Evolutionary conservation across 2,113 vertebrate species (phyloP).

Genomic region (Guaruba guarouba): DNA sequence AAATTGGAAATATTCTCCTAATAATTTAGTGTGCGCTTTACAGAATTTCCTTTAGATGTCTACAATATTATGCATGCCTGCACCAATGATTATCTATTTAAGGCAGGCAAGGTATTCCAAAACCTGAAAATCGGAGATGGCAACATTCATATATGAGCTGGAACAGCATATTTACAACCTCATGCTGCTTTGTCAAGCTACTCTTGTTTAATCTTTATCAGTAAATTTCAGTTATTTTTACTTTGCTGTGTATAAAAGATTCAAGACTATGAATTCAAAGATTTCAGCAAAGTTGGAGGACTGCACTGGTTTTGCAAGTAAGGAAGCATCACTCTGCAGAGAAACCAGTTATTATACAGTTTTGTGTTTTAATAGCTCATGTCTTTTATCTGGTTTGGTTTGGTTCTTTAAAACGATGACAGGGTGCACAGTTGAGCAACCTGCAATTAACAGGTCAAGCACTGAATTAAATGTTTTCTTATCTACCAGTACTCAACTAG

Average conservation of each 20-base stretch:
- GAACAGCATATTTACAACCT: neutral
- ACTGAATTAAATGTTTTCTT: conserved; percentile 55
- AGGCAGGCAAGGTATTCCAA: neutral
- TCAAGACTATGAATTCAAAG: neutral
- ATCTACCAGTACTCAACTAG: conserved; percentile 10
- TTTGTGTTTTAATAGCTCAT: conserved; percentile 52
- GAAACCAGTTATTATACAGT: conserved; percentile 70
- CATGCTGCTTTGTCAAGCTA: neutral
- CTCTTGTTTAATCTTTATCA: neutral
- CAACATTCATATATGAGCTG: neutral
- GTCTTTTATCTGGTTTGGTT: conserved; percentile 67
- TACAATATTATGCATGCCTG: neutral
- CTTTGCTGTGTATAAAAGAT: neutral
- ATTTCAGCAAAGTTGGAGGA: neutral
- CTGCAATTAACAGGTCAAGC: conserved; percentile 76
- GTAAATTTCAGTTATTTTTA: neutral
- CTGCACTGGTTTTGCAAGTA: neutral
- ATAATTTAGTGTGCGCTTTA: neutral
- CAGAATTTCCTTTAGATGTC: neutral
- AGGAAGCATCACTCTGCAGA: conserved; percentile 68
- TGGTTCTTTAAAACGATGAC: conserved; percentile 63
- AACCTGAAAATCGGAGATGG: neutral
- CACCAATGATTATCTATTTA: neutral
- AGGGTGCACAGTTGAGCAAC: conserved; percentile 53
- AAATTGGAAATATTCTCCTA: neutral